phyloP scores from a whole-genome alignment of 2,888 invertebrate genomes.

The Synergus gifuensis region DNA sequence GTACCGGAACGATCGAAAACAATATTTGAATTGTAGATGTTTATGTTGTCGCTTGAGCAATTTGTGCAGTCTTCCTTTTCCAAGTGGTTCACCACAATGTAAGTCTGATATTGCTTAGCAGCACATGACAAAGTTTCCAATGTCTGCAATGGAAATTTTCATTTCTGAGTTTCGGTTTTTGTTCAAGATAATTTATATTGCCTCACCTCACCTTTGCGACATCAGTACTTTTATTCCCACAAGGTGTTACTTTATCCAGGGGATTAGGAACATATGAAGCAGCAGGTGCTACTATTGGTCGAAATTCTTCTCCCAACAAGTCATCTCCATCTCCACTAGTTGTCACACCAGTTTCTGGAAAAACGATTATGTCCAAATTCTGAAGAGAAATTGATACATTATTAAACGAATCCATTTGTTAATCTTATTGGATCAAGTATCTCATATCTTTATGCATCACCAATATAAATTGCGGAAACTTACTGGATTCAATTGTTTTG shows the following conservation, averaged over 20 bases:
- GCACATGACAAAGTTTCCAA: conserved; percentile 73
- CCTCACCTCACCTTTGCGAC: conserved; percentile 40
- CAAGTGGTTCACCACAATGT: conserved; percentile 79
- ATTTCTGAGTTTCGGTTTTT: not conserved
- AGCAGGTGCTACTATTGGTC: not conserved
- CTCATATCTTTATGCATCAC: too few species aligned
- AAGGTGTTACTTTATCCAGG: conserved; percentile 41
- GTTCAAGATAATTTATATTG: not conserved
- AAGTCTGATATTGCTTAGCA: conserved; percentile 75
- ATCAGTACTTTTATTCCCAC: conserved; percentile 38
- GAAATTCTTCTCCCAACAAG: not conserved
- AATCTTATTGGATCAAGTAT: too few species aligned
- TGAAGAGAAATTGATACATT: conserved; percentile 69
- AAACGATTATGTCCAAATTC: conserved; percentile 87
- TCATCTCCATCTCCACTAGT: conserved; percentile 54
- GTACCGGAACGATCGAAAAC: conserved; percentile 79
- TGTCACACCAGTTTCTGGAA: conserved; percentile 82
- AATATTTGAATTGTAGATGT: conserved; percentile 79
- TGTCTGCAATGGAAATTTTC: not conserved
- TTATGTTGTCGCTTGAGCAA: conserved; percentile 69
- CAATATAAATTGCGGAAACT: not conserved
- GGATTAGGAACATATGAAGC: conserved; percentile 45
- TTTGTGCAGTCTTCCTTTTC: conserved; percentile 70
- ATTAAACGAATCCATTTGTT: too few species aligned
- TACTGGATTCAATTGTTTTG: conserved; percentile 46